These are phyloP conservation scores for Hydrophis major DNA, from an alignment of 2,797 vertebrate genomes.

Conservation along the genomic window DNA sequence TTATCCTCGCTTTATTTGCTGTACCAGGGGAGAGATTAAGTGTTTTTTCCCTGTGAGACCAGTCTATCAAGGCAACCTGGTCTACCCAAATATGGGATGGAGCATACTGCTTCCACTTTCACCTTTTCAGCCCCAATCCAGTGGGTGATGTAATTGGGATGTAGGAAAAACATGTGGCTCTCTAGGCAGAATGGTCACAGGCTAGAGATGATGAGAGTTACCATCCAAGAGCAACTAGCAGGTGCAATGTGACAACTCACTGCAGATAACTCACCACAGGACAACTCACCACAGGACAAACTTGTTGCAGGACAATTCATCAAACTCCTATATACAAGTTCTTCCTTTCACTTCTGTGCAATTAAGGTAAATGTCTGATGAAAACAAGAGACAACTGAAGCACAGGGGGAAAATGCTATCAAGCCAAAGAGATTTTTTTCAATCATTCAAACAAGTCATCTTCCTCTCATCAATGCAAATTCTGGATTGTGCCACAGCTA, in stretches of 20 bases:
- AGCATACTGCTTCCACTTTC: too few species aligned
- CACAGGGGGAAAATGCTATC: slow-evolving; percentile 12
- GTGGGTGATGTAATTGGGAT: too few species aligned
- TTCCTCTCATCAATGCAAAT: neutral
- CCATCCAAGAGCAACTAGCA: neutral
- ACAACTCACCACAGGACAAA: neutral
- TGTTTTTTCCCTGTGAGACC: too few species aligned
- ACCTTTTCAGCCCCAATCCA: too few species aligned
- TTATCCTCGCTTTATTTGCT: too few species aligned
- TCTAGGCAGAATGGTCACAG: neutral
- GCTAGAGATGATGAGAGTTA: neutral
- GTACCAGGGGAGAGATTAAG: too few species aligned
- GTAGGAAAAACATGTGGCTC: too few species aligned
- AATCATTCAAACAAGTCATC: neutral
- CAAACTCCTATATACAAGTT: neutral
- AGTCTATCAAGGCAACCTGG: too few species aligned
- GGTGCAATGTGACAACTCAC: neutral
- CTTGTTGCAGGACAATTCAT: too few species aligned
- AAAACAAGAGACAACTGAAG: slow-evolving; percentile 5
- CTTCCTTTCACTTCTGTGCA: neutral
- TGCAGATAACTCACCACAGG: neutral
- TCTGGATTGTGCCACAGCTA: neutral
- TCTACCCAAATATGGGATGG: too few species aligned
- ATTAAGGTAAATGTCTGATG: neutral
- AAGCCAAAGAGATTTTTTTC: neutral